Percentiles rank a stretch among this genome's conserved stretches.
These are phyloP conservation scores for Belgica antarctica DNA, from an alignment of 2,888 invertebrate genomes.

Conservation along the genomic window DNA sequence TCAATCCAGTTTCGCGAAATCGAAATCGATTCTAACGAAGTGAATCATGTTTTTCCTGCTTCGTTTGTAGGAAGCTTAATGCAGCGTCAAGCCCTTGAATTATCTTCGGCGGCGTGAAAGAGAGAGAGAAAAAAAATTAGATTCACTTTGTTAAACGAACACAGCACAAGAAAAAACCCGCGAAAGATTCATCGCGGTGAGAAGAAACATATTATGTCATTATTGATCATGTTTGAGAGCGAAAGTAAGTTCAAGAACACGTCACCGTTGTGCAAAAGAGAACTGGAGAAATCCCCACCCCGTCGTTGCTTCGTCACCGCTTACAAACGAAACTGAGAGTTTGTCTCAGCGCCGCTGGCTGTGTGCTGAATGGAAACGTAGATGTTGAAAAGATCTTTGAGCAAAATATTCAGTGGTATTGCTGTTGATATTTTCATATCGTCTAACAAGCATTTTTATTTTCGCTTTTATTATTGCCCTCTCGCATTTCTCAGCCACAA, in stretches of 20 bases:
- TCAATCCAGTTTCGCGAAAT: no score
- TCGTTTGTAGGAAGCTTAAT: no score
- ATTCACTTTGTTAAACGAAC: no score
- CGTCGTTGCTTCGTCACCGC: neutral
- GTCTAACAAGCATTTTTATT: conserved; percentile 6
- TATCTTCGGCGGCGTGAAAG: no score
- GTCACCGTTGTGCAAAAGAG: neutral
- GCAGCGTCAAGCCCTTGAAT: no score
- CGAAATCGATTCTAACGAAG: no score
- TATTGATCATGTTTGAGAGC: neutral
- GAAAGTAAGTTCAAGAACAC: neutral
- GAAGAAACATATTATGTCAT: no score
- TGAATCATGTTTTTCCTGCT: no score
- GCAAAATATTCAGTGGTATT: conserved; percentile 17
- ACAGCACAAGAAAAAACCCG: no score
- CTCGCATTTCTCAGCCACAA: conserved; percentile 22
- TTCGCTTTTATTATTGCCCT: neutral
- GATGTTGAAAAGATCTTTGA: conserved; percentile 19
- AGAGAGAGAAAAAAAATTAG: no score
- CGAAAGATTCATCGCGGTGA: no score
- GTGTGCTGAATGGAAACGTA: conserved; percentile 2
- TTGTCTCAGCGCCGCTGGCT: neutral
- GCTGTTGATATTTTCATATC: conserved; percentile 33
- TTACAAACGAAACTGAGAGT: conserved; percentile 25
- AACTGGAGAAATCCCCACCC: neutral